phyloP scores from a whole-genome alignment of 2,797 vertebrate species.

The Thamnophis elegans region DNA sequence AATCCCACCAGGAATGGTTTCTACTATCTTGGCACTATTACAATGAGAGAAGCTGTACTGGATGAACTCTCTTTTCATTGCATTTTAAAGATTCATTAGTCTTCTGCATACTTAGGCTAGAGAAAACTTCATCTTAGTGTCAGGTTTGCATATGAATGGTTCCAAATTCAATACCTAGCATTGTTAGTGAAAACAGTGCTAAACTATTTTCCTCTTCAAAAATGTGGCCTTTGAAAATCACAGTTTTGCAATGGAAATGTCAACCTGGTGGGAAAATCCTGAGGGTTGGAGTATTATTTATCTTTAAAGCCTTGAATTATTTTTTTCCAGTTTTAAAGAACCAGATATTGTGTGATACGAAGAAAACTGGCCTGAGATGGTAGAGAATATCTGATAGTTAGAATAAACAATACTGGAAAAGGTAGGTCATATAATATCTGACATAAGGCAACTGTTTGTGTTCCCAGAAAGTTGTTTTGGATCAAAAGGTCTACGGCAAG shows the following conservation, averaged over 20 bases:
- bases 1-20: too few species aligned
- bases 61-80: neutral
- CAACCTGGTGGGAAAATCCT: neutral
- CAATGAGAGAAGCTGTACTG: neutral
- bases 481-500: neutral
- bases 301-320: neutral
- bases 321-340: neutral
- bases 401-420: neutral
- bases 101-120: neutral
- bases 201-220: neutral
- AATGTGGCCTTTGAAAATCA: neutral
- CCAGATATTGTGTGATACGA: neutral
- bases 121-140: neutral
- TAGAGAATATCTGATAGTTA: neutral
- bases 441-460: neutral
- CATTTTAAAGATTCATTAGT: neutral
- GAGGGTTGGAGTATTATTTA: neutral
- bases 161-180: neutral
- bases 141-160: neutral
- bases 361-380: neutral
- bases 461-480: neutral
- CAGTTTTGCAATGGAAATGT: neutral
- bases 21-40: neutral
- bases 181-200: neutral
- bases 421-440: neutral